A percentile compares a stretch with the other conserved stretches of the same genome.
Conservation (phyloP, 2,888 invertebrate species). For the Hyalella azteca region DNA sequence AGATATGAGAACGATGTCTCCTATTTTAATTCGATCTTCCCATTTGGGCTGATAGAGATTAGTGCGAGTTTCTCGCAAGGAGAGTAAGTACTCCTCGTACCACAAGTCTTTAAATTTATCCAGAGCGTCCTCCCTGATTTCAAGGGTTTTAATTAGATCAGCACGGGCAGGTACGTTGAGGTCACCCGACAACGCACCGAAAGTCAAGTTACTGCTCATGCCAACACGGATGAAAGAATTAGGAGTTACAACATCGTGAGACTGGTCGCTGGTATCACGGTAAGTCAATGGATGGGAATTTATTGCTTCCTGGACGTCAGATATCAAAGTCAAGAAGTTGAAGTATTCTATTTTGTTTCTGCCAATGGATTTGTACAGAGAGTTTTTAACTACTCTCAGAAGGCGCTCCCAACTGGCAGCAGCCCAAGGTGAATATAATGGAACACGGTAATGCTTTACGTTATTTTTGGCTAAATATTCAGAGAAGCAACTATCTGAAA, state of each 20-base stretch:
- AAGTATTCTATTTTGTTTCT: background rate
- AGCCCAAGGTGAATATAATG: background rate
- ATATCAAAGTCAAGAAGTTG: background rate
- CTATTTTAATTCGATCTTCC: background rate
- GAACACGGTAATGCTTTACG: background rate
- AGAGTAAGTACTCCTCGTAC: background rate
- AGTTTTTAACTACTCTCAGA: background rate
- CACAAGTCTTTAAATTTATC: background rate
- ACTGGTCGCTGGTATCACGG: background rate
- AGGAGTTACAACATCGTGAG: background rate
- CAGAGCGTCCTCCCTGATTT: background rate
- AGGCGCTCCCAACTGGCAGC: conserved; percentile 1
- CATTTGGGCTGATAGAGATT: background rate
- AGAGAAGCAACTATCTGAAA: background rate
- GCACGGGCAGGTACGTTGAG: background rate
- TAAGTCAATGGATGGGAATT: background rate
- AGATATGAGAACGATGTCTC: background rate
- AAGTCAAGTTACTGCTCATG: background rate
- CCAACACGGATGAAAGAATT: background rate
- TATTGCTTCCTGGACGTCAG: background rate
- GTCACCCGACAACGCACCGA: background rate
- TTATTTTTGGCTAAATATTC: background rate
- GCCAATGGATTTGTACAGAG: too few relatives aligned
- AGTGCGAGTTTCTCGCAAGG: background rate
- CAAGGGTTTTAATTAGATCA: background rate